Evolutionary conservation across 1,140 invertebrate species (phyloP), one percentile per base, ranked within the genome.

Genomic region (Megalonaias nervosa): DNA sequence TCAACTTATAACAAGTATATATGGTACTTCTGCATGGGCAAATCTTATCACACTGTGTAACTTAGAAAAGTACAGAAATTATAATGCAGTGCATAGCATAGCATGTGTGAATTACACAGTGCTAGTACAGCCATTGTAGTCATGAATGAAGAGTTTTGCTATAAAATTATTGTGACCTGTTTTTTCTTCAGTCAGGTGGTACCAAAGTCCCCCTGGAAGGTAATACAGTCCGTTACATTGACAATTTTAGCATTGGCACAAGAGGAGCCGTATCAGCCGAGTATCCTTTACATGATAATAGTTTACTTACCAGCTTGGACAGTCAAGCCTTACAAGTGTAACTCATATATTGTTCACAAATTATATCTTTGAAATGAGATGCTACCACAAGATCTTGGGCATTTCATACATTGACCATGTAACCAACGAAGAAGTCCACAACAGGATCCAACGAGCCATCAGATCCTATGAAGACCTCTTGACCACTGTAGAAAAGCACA

Each of bases 221-320:
- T 85, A 98, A 98, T 85, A 99, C 97, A 9, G 98, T 99, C 0
- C 93, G 98, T 67, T 99, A 96, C 91, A 96, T 99, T 64, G 98
- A 99, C 88, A 99, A 99, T 92, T 99, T 99, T 91, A 99, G 97
- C 90, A 95, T 96, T 19, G 98, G 98, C 59, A 98, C 95, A 0
- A 93, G 98, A 84, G 98, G 98, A 48, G 94, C 98, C 1, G 94
- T 96, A 3, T 99, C 97, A 2, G 94, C 97, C 1, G 98, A 99
- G 93, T 98, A 92, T 88, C 89, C 85, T 83, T 86, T 79, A 31
- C 17, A 31, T 60, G 3, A 21, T 57, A 31, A 19, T 11, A 55
- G 11, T 66, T 13, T 61, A 60, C 62, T 62, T 61, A 60, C 31
- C 60, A 6, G 38, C 38, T 48, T 48, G 0, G 11, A 48, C 0